phyloP scores from a whole-genome alignment of 2,888 invertebrate species.

The Empis stercorea region DNA sequence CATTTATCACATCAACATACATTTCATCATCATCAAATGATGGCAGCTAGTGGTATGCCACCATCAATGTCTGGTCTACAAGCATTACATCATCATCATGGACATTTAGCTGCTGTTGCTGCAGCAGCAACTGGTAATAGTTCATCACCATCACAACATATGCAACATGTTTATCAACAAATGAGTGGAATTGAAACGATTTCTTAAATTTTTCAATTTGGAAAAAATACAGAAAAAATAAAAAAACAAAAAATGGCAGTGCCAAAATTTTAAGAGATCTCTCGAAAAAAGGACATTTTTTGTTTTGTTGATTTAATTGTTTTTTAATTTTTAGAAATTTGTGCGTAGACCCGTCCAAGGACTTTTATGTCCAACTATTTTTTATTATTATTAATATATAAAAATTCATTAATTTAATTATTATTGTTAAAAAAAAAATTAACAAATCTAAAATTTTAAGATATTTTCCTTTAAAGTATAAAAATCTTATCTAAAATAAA shows the following conservation, averaged over 20 bases:
- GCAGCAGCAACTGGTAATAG: neutral
- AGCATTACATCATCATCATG: neutral
- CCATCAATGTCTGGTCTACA: slow-evolving; percentile 20
- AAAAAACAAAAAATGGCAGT: neutral
- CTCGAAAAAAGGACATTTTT: neutral
- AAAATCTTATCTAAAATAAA: no score
- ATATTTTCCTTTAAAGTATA: no score
- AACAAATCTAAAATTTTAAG: no score
- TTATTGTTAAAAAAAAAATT: no score
- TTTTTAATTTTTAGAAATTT: neutral
- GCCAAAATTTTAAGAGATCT: neutral
- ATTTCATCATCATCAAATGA: slow-evolving; percentile 27
- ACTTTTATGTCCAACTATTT: neutral
- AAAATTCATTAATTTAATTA: no score
- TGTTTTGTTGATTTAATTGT: neutral
- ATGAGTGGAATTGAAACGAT: neutral
- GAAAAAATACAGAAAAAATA: neutral
- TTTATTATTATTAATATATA: neutral
- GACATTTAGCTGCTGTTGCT: neutral
- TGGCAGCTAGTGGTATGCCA: slow-evolving; percentile 20
- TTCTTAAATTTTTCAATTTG: no score
- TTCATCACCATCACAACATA: neutral
- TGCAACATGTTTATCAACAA: neutral
- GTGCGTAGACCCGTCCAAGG: neutral
- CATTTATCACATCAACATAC: slow-evolving; percentile 14